Conservation (phyloP, 2,888 invertebrate species). For the Zhengitettix transpicula region DNA sequence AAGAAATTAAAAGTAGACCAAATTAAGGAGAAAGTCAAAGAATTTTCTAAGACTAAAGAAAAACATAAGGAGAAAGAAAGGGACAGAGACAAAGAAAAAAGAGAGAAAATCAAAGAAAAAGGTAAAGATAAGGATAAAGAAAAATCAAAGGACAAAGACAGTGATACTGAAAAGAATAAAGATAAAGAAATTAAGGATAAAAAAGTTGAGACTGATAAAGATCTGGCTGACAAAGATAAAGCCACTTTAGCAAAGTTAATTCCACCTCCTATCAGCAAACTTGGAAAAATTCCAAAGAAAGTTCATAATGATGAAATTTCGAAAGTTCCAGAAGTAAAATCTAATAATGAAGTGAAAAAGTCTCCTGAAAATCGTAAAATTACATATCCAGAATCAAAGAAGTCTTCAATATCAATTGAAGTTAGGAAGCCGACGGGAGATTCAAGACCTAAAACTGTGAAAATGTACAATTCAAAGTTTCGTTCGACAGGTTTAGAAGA, state of each 20-base stretch:
- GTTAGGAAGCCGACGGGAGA: slow-evolving; percentile 52
- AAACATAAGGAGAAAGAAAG: slow-evolving; percentile 15
- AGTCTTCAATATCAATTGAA: slow-evolving; percentile 68
- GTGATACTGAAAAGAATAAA: slow-evolving; percentile 22
- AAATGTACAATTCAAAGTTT: slow-evolving; percentile 80
- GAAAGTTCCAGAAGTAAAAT: slow-evolving; percentile 9
- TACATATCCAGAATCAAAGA: slow-evolving; percentile 25
- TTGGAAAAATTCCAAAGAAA: slow-evolving; percentile 66
- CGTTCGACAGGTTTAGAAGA: slow-evolving; percentile 81
- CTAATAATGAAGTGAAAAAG: slow-evolving; percentile 10
- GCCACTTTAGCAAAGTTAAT: slow-evolving; percentile 47
- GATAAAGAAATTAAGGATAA: slow-evolving; percentile 18
- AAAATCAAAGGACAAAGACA: slow-evolving; percentile 20
- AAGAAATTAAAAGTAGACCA: slow-evolving; percentile 5
- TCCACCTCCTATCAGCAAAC: slow-evolving; percentile 50
- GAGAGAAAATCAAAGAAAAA: slow-evolving; percentile 17
- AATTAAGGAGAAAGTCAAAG: slow-evolving; percentile 16
- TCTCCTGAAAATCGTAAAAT: slow-evolving; percentile 9
- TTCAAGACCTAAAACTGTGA: slow-evolving; percentile 69
- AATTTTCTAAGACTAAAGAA: slow-evolving; percentile 24
- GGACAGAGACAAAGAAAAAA: slow-evolving; percentile 15
- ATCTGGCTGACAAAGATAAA: slow-evolving; percentile 44
- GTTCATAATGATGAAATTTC: slow-evolving; percentile 24
- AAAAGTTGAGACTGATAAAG: slow-evolving; percentile 25
- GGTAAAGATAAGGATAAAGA: slow-evolving; percentile 15